These are phyloP conservation scores for Hemaris fuciformis DNA, from an alignment of 2,888 invertebrate genomes.

Conservation along the genomic window DNA sequence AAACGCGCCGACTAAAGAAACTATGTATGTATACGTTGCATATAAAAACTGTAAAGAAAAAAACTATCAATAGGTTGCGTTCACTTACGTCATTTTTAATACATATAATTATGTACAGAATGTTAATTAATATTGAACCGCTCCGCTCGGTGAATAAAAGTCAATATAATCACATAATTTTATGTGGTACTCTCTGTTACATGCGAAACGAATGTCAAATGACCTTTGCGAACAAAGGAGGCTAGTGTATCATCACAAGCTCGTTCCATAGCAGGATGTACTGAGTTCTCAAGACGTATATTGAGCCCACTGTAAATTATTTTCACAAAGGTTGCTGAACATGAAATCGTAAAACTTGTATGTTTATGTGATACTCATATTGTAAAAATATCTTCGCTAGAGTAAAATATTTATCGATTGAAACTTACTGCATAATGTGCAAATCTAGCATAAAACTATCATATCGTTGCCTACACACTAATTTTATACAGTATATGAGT, in stretches of 20 bases:
- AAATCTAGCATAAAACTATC: too few relatives aligned
- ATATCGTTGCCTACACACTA: too few relatives aligned
- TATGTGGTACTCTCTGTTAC: neutral
- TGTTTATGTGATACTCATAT: too few relatives aligned
- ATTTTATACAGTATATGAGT: too few relatives aligned
- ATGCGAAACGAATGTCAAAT: slow-evolving; percentile 7
- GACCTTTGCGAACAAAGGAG: slow-evolving; percentile 1
- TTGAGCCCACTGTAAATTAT: neutral
- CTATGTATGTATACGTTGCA: slow-evolving; percentile 33
- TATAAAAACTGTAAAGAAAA: slow-evolving; percentile 24
- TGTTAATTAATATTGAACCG: neutral
- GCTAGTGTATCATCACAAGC: neutral
- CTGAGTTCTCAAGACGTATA: neutral
- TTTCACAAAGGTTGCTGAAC: too few relatives aligned
- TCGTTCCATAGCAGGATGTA: neutral
- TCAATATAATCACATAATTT: neutral
- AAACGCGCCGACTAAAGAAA: slow-evolving; percentile 43
- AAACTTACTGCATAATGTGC: too few relatives aligned
- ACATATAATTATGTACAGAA: neutral
- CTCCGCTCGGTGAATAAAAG: neutral
- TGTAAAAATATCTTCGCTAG: too few relatives aligned
- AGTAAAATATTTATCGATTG: too few relatives aligned
- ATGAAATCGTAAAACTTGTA: too few relatives aligned
- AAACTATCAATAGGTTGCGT: slow-evolving; percentile 7
- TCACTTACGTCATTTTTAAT: slow-evolving; percentile 7